Base-by-base conservation (phyloP, 2,888 invertebrate species). In the Epinotia ramella region DNA sequence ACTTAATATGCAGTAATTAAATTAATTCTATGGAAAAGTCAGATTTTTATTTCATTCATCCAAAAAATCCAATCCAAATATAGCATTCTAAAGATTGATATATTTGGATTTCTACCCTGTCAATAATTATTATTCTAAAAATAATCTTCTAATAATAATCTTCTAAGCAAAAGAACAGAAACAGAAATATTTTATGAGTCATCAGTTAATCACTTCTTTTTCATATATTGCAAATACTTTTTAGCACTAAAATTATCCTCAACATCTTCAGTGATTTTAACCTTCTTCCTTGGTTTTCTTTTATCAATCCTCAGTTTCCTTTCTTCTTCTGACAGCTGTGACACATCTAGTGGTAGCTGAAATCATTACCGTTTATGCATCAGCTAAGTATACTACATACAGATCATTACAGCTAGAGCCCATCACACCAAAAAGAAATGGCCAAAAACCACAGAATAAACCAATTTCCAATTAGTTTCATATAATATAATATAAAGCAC, bases 301-400 rank as follows among this genome's bases (percentile, higher is more conserved):
- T 95, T 96, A 57, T 97, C 97, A 69, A 99, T 82, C 81, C 97
- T 95, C 2, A 92, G 90, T 88, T 96, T 96, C 64, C 96, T 95
- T 87, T 98, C 97, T 72, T 96, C 96, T 83, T 97, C 97, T 67
- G 96, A 95, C 64, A 99, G 88, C 56, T 95, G 94, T 77, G 95
- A 95, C 68, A 99, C 85, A 91, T 99, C 97, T 73, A 98, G 82
- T 0, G 99, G 99, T 73, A 99, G 91, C 97, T 98, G 91, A 63
- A 96, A 95, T 56, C 70, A 79, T 70, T 24, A 6, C n/a, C n/a
- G 16, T 49, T 16, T 49, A 49, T 49, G 49, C 16, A n/a, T 49
- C 13, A 49, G n/a, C 5, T 33, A n/a, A n/a, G n/a, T n/a, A 33
- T 33, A 33, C 33, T 33, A 6, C 33, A 33, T 33, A 6, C 6